Base-by-base conservation (phyloP, 2,113 vertebrate species). In the Falcunculus frontatus region DNA sequence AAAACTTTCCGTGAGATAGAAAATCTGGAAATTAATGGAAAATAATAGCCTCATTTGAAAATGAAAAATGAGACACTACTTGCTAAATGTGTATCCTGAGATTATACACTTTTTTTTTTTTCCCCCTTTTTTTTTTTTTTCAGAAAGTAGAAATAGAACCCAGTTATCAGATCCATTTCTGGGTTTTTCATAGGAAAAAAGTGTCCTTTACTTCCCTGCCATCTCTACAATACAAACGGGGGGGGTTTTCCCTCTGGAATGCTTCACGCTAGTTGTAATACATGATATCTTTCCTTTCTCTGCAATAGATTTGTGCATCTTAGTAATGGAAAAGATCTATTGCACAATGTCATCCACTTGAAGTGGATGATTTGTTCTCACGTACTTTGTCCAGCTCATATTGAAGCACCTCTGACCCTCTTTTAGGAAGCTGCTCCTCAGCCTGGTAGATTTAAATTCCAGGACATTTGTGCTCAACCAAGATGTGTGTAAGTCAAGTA, bases 51-150 rank as follows among this genome's bases (percentile, higher is more conserved):
- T 97, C 97, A 44, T 86, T 84, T 88, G 37, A 88, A 96, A 90
- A 90, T 10, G 23, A 94, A 98, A 99, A 98, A 98, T 98, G 7
- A 72, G 53, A 62, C 33, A 41, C 4, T 98, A 37, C 93, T 57
- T 55, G 18, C 13, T 33, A 79, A 84, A 56, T 73, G 29, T 80
- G 59, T 84, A 88, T 37, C 20, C 62, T n/a, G 10, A 95, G 69
- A 78, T 64, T 65, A 68, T 50, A 44, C 23, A 80, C 26, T 1
- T 16, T 9, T 35, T 59, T 46, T 68, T 7, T 42, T 29, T 39
- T 37, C 35, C 42, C 26, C n/a, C n/a, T n/a, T n/a, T n/a, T n/a
- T n/a, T 21, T 32, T 14, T 15, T 26, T 25, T 46, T 7, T 0
- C n/a, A 87, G 41, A 93, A 50, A 84, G 4, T 13, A 63, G 42